Evolutionary conservation across 2,888 invertebrate species (phyloP).

Genomic region (Dryomyza anilis): DNA sequence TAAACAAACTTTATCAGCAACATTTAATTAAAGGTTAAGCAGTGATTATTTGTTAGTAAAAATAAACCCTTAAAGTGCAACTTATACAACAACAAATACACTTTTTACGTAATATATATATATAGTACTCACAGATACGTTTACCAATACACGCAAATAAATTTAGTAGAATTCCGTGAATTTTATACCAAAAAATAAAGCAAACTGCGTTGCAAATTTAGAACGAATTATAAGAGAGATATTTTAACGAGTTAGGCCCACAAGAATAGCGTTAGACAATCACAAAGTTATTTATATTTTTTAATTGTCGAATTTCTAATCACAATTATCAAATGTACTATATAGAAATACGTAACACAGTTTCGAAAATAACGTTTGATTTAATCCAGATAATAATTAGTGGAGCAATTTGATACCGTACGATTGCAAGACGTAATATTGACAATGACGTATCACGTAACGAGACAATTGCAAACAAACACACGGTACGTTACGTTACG

Average conservation of each 20-base stretch:
- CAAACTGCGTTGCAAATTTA: no score
- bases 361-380: no score
- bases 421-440: neutral
- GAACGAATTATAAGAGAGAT: neutral
- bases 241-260: slow-evolving; percentile 9
- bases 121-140: slow-evolving; percentile 48
- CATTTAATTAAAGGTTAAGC: no score
- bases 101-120: slow-evolving; percentile 28
- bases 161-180: neutral
- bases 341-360: no score
- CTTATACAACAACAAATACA: neutral
- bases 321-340: no score
- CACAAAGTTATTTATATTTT: neutral
- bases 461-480: slow-evolving; percentile 22
- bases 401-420: neutral
- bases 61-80: neutral
- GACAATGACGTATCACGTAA: slow-evolving; percentile 32
- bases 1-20: no score
- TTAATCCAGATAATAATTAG: no score
- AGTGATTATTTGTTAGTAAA: neutral
- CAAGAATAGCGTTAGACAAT: slow-evolving; percentile 5
- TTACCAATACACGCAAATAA: slow-evolving; percentile 37
- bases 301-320: neutral
- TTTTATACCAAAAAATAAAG: neutral
- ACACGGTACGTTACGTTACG: slow-evolving; percentile 21